Evolutionary conservation across 2,113 vertebrate species (phyloP).

Genomic region (Sturnira hondurensis): DNA sequence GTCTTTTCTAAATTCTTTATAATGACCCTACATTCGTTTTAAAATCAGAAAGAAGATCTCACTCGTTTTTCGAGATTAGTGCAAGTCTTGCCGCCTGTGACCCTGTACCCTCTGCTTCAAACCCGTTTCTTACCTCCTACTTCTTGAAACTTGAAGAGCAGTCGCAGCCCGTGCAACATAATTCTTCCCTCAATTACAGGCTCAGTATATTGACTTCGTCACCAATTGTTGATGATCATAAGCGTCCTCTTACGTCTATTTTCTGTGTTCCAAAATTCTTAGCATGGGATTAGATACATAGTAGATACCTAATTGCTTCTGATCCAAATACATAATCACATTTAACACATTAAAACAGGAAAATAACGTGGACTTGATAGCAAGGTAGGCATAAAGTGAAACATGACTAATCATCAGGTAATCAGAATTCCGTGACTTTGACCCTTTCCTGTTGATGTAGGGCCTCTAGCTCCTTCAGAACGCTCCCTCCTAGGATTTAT

Average conservation of each 20-base stretch:
- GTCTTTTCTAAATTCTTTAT: neutral
- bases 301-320: neutral
- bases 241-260: neutral
- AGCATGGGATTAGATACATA: neutral
- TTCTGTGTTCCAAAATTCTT: neutral
- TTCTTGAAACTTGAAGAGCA: neutral
- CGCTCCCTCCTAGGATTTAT: neutral
- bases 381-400: neutral
- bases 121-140: neutral
- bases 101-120: neutral
- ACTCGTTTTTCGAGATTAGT: neutral
- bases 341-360: neutral
- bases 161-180: neutral
- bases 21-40: neutral
- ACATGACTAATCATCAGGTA: neutral
- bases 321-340: neutral
- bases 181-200: neutral
- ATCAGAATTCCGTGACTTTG: conserved; percentile 34
- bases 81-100: neutral
- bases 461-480: neutral
- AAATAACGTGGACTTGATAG: neutral
- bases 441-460: neutral
- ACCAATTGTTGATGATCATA: neutral
- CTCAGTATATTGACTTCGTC: neutral
- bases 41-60: neutral